phyloP scores from a whole-genome alignment of 2,113 vertebrate species.

The Erythrocebus patas region DNA sequence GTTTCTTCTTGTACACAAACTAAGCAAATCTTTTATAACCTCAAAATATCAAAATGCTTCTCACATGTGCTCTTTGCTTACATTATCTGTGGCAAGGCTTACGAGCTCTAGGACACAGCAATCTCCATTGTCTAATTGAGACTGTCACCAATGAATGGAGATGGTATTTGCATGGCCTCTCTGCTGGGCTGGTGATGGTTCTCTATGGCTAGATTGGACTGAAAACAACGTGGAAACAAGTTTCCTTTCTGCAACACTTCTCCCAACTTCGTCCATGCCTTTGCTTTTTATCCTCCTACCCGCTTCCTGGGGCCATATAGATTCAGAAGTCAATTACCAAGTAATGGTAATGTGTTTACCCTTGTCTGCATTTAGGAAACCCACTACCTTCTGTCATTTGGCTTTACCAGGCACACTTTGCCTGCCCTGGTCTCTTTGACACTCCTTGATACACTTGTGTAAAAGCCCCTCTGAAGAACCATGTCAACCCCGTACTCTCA shows the following conservation, averaged over 20 bases:
- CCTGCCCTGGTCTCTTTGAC: background rate
- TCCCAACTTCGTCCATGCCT: background rate
- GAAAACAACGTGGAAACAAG: background rate
- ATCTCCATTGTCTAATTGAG: background rate
- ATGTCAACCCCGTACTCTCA: background rate
- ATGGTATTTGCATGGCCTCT: background rate
- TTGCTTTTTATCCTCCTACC: background rate
- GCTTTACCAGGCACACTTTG: background rate
- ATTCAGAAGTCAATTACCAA: background rate
- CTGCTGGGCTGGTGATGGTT: background rate
- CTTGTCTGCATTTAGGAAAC: background rate
- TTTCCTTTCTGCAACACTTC: rapidly evolving
- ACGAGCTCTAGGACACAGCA: background rate
- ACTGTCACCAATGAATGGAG: background rate
- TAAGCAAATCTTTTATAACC: background rate
- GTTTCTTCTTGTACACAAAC: background rate
- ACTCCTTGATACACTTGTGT: background rate
- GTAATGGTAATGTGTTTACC: background rate
- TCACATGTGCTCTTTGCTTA: background rate
- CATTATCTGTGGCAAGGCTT: background rate
- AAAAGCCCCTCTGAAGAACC: background rate
- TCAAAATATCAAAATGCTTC: background rate
- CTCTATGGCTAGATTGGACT: background rate
- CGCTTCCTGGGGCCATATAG: background rate
- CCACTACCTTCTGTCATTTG: background rate